Conservation (phyloP, 1,140 invertebrate genomes). For the Drosophila biarmipes region DNA sequence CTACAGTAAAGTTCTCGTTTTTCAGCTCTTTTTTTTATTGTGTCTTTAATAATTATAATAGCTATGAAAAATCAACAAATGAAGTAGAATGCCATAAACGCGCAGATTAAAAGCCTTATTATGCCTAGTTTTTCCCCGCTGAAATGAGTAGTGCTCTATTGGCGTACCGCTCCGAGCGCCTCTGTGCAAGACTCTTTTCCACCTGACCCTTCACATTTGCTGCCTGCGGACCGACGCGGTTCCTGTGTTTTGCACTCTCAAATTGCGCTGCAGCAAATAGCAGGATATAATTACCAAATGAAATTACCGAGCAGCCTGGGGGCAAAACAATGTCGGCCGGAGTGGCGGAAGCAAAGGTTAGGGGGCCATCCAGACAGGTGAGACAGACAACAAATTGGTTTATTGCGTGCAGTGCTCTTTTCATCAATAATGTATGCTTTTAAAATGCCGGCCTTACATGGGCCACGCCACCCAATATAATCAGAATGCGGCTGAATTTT, state of each 20-base stretch:
- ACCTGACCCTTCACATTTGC: slow-evolving; percentile 37
- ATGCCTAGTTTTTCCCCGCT: no score
- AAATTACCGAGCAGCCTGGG: slow-evolving; percentile 59
- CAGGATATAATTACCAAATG: slow-evolving; percentile 61
- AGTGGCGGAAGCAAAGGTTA: background rate
- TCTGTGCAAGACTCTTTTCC: background rate
- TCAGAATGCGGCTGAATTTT: slow-evolving; percentile 19
- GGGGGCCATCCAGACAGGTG: slow-evolving; percentile 9
- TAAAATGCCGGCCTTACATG: slow-evolving; percentile 19
- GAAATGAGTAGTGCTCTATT: slow-evolving; percentile 4
- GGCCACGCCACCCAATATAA: slow-evolving; percentile 37
- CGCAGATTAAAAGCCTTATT: no score
- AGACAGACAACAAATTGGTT: slow-evolving; percentile 57
- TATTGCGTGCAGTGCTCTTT: slow-evolving; percentile 57
- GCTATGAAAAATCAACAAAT: no score
- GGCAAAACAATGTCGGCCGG: slow-evolving; percentile 51
- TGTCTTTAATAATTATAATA: no score
- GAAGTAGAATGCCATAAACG: no score
- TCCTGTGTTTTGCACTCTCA: slow-evolving; percentile 8
- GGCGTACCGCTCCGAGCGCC: background rate
- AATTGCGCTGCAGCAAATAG: slow-evolving; percentile 48
- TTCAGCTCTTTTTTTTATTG: no score
- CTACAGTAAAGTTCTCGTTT: no score
- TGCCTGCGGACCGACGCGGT: background rate
- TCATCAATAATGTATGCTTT: slow-evolving; percentile 55